phyloP scores from a whole-genome alignment of 2,113 vertebrate genomes.

The Phrynosoma blainvillii region DNA sequence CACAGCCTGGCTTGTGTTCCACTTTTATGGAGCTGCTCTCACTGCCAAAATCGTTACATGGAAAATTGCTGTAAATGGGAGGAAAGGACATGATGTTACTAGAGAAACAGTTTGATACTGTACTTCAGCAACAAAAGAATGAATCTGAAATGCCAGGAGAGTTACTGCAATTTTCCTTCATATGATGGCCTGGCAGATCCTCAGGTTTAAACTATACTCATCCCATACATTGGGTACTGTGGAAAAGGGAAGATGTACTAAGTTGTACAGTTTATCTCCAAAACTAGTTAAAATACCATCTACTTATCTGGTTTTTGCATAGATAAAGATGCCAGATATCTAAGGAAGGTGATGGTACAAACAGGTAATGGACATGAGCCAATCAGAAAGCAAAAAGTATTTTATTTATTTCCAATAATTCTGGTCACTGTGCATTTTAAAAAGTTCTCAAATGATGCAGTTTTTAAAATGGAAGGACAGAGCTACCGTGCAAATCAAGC shows the following conservation, averaged over 20 bases:
- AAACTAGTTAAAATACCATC: not conserved
- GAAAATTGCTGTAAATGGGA: constrained; percentile 67
- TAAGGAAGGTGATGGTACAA: not conserved
- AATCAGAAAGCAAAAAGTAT: not conserved
- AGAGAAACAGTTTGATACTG: constrained; percentile 53
- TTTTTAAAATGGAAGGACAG: not conserved
- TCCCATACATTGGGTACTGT: not conserved
- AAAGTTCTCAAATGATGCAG: not conserved
- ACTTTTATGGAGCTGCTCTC: constrained; percentile 59
- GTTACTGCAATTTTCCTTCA: constrained; percentile 43
- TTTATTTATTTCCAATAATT: not conserved
- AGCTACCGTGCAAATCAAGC: too few species aligned
- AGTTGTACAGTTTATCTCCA: not conserved
- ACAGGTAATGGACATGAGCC: not conserved
- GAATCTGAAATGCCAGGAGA: constrained; percentile 34
- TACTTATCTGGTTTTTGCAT: not conserved
- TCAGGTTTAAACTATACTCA: not conserved
- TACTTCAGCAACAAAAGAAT: constrained; percentile 28
- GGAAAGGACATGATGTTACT: constrained; percentile 70
- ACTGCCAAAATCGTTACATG: constrained; percentile 70
- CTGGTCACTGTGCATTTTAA: not conserved
- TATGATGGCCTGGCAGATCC: not conserved
- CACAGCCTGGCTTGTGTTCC: constrained; percentile 67
- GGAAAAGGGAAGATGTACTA: not conserved
- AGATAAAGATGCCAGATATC: not conserved